Evolutionary conservation across 1,140 invertebrate species (phyloP).

Genomic region (Drosophila teissieri): DNA sequence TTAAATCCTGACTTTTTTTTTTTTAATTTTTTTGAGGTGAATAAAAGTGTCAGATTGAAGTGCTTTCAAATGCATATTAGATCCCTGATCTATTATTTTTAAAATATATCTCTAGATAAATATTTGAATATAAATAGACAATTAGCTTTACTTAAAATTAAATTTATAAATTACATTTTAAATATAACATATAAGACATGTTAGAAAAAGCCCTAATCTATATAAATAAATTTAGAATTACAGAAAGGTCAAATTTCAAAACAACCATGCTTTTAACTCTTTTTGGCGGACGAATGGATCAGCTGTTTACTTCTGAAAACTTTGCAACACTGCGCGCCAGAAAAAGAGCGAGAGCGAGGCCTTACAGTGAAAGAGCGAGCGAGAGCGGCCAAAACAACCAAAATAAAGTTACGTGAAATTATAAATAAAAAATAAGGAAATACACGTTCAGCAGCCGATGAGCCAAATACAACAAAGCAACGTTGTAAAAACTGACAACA

Average conservation of each 20-base stretch:
- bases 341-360: neutral
- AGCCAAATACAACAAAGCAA: slow-evolving; percentile 30
- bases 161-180: too few relatives aligned
- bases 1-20: neutral
- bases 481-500: slow-evolving; percentile 25
- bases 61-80: neutral
- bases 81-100: too few relatives aligned
- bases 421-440: slow-evolving; percentile 74
- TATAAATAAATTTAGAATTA: too few relatives aligned
- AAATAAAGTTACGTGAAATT: slow-evolving; percentile 75
- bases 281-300: neutral
- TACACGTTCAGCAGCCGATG: slow-evolving; percentile 44
- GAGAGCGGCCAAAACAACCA: slow-evolving; percentile 52
- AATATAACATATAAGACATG: too few relatives aligned
- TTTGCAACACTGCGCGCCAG: slow-evolving; percentile 18
- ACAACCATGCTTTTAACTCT: neutral
- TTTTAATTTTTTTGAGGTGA: neutral
- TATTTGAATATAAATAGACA: too few relatives aligned
- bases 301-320: slow-evolving; percentile 1
- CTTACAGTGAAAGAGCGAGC: slow-evolving; percentile 39
- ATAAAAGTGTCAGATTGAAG: neutral
- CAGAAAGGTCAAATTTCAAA: too few relatives aligned
- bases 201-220: too few relatives aligned
- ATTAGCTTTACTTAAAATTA: too few relatives aligned
- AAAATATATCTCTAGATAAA: too few relatives aligned